phyloP scores from a whole-genome alignment of 2,888 invertebrate genomes.

The Colletes collaris region DNA sequence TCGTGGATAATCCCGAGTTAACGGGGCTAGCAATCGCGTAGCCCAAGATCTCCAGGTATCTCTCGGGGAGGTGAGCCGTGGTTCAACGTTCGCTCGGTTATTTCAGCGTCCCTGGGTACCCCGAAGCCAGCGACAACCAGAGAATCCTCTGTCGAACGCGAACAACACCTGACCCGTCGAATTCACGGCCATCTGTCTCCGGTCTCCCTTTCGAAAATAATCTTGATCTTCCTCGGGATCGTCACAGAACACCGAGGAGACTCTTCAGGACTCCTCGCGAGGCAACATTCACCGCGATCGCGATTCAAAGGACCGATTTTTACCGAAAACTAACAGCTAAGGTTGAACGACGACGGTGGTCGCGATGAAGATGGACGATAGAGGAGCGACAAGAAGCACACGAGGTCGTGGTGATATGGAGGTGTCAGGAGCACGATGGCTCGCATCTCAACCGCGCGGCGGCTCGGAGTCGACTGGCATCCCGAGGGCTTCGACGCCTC shows the following conservation, averaged over 20 bases:
- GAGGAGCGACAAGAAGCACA: constrained; percentile 34
- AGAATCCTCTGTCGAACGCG: constrained; percentile 10
- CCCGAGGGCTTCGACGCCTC: constrained; percentile 68
- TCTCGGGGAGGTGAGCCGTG: constrained; percentile 17
- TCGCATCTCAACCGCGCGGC: constrained; percentile 74
- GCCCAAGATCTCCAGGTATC: not conserved
- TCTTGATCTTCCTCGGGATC: not conserved
- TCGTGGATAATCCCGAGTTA: constrained; percentile 4
- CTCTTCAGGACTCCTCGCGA: constrained; percentile 18
- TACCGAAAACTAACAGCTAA: not conserved
- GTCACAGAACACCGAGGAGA: constrained; percentile 53
- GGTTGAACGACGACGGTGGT: not conserved
- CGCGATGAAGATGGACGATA: constrained; percentile 3
- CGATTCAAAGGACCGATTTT: not conserved
- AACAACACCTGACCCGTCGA: constrained; percentile 30
- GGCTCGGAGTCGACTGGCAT: constrained; percentile 79
- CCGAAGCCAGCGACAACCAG: constrained; percentile 49
- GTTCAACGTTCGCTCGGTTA: not conserved
- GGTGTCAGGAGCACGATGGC: constrained; percentile 40
- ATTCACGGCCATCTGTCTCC: constrained; percentile 45
- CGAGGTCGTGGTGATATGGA: constrained; percentile 51
- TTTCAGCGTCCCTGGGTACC: constrained; percentile 44
- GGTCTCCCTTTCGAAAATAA: not conserved
- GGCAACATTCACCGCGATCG: not conserved
- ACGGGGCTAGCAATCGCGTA: constrained; percentile 7